phyloP scores from a whole-genome alignment of 1,140 invertebrate genomes.

The Drosophila virilis region DNA sequence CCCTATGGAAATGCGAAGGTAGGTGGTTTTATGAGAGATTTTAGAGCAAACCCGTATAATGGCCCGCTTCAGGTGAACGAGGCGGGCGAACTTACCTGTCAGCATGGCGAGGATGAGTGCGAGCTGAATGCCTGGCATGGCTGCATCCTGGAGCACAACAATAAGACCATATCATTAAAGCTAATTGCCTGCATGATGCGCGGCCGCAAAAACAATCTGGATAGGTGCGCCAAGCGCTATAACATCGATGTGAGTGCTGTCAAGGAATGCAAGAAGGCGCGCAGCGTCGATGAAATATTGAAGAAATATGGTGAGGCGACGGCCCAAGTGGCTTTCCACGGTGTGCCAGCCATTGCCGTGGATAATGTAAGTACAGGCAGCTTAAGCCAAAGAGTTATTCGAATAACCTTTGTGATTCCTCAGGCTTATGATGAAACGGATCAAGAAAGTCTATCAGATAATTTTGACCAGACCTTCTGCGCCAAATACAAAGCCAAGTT shows the following conservation, averaged over 20 bases:
- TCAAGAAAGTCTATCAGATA: constrained; percentile 17
- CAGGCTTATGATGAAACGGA: constrained; percentile 33
- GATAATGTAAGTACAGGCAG: constrained; percentile 43
- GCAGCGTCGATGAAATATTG: constrained; percentile 51
- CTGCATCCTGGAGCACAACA: constrained; percentile 76
- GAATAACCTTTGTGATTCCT: neutral
- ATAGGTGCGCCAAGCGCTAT: constrained; percentile 43
- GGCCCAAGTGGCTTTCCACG: constrained; percentile 5
- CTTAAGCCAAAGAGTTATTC: neutral
- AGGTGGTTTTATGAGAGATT: neutral
- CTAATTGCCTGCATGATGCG: constrained; percentile 76
- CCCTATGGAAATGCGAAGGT: constrained; percentile 78
- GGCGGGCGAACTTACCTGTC: constrained; percentile 53
- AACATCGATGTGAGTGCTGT: constrained; percentile 57
- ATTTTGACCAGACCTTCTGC: constrained; percentile 60
- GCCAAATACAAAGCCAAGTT: constrained; percentile 56
- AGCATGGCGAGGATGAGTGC: constrained; percentile 73
- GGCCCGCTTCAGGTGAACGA: constrained; percentile 7
- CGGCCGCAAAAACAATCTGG: constrained; percentile 51
- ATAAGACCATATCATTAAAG: constrained; percentile 50
- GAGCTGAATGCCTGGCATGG: constrained; percentile 78
- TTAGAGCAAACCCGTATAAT: neutral
- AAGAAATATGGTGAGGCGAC: constrained; percentile 48
- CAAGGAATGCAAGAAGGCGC: constrained; percentile 36
- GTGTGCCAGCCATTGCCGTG: constrained; percentile 58